Conservation (phyloP, 1,140 invertebrate species). For the Zelostemma sp. region DNA sequence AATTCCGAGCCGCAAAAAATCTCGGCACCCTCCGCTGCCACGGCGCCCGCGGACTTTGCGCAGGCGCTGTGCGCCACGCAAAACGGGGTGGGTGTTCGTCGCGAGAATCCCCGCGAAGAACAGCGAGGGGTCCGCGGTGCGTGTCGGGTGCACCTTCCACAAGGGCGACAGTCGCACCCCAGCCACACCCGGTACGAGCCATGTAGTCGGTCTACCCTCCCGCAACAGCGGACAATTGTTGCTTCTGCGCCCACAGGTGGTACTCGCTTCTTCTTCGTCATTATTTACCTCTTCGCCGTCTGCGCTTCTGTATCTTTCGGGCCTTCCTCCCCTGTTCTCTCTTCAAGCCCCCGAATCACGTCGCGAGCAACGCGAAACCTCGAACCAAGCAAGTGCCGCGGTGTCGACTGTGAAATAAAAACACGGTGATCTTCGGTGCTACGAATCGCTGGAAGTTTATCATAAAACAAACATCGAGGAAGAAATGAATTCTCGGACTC, state of each 20-base stretch:
- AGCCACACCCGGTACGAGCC: slow-evolving; percentile 70
- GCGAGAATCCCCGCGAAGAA: slow-evolving; percentile 32
- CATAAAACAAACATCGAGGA: too few species aligned
- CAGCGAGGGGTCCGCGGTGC: slow-evolving; percentile 52
- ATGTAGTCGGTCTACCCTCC: slow-evolving; percentile 70
- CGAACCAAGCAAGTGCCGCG: too few species aligned
- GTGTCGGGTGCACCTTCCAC: slow-evolving; percentile 41
- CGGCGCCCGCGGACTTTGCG: slow-evolving; percentile 20
- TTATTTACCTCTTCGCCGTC: slow-evolving; percentile 46
- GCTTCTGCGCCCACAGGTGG: slow-evolving; percentile 71
- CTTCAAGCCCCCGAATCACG: too few species aligned
- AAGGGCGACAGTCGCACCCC: slow-evolving; percentile 64
- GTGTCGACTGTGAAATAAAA: too few species aligned
- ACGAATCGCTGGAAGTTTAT: too few species aligned
- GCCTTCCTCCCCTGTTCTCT: neutral
- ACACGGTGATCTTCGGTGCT: too few species aligned
- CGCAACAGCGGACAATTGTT: slow-evolving; percentile 71
- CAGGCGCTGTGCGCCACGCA: too few species aligned
- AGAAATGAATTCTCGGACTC: too few species aligned
- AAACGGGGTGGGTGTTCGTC: slow-evolving; percentile 43
- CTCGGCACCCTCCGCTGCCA: neutral
- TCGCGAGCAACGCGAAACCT: too few species aligned
- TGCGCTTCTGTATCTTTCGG: neutral
- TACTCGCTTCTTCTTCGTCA: slow-evolving; percentile 59
- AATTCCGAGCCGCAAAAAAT: too few species aligned